phyloP scores from a whole-genome alignment of 2,888 invertebrate species.

The Disparrhopalites patrizii region DNA sequence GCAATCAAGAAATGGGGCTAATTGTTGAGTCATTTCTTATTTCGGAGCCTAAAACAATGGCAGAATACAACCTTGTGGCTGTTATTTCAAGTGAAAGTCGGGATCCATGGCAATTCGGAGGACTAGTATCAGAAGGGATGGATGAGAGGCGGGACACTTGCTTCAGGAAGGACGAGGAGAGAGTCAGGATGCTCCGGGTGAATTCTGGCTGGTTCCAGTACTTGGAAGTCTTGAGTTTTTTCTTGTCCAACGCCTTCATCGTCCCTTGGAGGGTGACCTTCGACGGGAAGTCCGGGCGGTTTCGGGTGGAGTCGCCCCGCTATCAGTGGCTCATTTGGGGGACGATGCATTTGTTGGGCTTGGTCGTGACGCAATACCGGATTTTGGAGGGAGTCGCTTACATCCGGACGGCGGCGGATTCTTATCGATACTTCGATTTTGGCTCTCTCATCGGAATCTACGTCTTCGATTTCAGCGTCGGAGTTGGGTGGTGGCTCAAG shows the following conservation, averaged over 20 bases:
- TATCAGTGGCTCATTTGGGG: background rate
- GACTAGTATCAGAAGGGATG: background rate
- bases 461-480: background rate
- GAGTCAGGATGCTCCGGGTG: background rate
- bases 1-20: no score
- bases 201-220: background rate
- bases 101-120: no score
- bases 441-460: background rate
- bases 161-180: no score
- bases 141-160: no score
- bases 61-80: no score
- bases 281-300: background rate
- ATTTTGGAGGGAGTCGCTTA: background rate
- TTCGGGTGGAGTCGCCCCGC: background rate
- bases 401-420: constrained; percentile 1
- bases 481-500: background rate
- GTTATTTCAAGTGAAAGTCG: no score
- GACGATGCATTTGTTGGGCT: background rate
- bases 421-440: constrained; percentile 8
- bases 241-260: background rate
- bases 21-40: no score
- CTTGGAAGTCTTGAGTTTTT: background rate
- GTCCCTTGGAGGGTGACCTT: background rate
- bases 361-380: constrained; percentile 2
- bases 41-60: no score